A percentile compares a stretch with the other conserved stretches of the same genome.
phyloP scores from a whole-genome alignment of 2,888 invertebrate species.

The Allacma fusca region DNA sequence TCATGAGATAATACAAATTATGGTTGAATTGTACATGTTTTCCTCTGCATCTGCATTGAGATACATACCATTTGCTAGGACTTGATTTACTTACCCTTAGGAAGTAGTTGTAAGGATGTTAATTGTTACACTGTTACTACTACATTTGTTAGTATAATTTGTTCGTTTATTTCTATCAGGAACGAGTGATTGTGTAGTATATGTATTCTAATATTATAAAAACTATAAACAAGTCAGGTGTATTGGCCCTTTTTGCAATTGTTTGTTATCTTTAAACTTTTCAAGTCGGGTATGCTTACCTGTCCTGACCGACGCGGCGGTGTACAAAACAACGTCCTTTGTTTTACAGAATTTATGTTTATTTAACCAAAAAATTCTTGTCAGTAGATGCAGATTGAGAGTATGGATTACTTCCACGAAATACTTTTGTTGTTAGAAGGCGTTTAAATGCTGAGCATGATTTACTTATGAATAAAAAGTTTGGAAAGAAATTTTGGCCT shows the following conservation, averaged over 20 bases:
- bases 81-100: too few species aligned
- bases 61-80: not conserved
- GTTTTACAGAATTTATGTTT: not conserved
- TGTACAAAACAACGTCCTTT: not conserved
- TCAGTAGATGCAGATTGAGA: slow-evolving; percentile 1
- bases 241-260: too few species aligned
- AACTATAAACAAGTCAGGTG: too few species aligned
- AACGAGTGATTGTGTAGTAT: too few species aligned
- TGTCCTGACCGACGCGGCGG: too few species aligned
- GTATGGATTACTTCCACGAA: not conserved
- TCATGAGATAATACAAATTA: not conserved
- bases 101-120: too few species aligned
- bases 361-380: not conserved
- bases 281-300: too few species aligned
- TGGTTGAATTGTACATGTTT: not conserved
- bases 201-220: too few species aligned
- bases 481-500: not conserved
- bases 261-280: too few species aligned
- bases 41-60: not conserved
- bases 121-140: too few species aligned
- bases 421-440: not conserved
- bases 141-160: too few species aligned
- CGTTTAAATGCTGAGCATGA: slow-evolving; percentile 16
- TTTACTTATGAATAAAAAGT: not conserved
- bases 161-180: too few species aligned